Base-by-base conservation (phyloP, 2,113 vertebrate species). In the Hippocampus barbouri region DNA sequence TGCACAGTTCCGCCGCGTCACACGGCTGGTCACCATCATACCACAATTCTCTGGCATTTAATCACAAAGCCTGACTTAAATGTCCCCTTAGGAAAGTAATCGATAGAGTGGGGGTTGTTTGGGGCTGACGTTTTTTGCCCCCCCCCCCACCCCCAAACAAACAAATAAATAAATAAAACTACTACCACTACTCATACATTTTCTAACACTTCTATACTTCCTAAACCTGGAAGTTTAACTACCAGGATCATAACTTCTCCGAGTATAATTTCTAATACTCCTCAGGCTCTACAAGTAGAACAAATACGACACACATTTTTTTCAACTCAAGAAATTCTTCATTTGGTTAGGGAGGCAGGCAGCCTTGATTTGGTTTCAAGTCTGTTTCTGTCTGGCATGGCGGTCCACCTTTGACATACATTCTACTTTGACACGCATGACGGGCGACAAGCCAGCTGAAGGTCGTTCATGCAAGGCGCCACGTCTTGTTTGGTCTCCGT, bases 401-500 rank as follows among this genome's bases (percentile, higher is more conserved):
- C 9, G 10, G 9, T 25, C 41, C 63, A 65, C 23, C 63, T 15
- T 23, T 47, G 64, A 25, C n/a, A 43, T 18, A 25, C 69, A 1
- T 9, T 66, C 16, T 34, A 61, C 59, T 61, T 61, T 61, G 59
- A 61, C 23, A 25, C 23, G 56, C 56, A 27, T 59, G 56, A 59
- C 12, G 3, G 14, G 27, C 23, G 21, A 64, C 23, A 66, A 66
- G 64, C 40, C 40, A 43, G 40, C 63, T 45, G 40, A 65, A 65
- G 40, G 0, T 64, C 75, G 9, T 59, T 71, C 23, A 59, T 25
- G 56, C 3, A 5, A 68, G 66, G 53, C 25, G 77, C 65, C 77
- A 70, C 60, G 2, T 82, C 70, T 65, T 47, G 82, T 87, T 81
- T 86, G 45, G 73, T 74, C 74, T 79, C 70, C 14, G 38, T 57